phyloP scores from a whole-genome alignment of 2,113 vertebrate species.

The Pelvicachromis taeniatus region DNA sequence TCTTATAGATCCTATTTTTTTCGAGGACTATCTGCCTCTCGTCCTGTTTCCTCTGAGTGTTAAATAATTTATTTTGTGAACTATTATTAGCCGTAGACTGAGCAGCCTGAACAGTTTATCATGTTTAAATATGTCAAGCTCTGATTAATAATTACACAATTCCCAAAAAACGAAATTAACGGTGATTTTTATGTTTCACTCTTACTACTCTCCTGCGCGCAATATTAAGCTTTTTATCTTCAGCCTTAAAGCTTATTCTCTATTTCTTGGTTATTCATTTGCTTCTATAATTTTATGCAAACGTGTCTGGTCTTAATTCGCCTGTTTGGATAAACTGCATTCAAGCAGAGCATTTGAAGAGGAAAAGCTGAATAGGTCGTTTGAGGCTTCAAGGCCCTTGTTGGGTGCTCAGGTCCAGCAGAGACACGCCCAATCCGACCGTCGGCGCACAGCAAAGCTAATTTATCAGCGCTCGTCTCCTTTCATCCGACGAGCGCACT shows the following conservation, averaged over 20 bases:
- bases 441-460: constrained; percentile 45
- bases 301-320: constrained; percentile 14
- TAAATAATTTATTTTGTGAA: constrained; percentile 13
- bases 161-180: neutral
- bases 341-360: constrained; percentile 23
- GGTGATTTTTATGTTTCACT: neutral
- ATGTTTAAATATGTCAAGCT: neutral
- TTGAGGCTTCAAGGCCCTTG: constrained; percentile 51
- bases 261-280: neutral
- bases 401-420: constrained; percentile 47
- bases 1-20: neutral
- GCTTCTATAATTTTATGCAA: neutral
- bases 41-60: neutral
- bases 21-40: neutral
- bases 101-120: neutral
- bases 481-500: constrained; percentile 7
- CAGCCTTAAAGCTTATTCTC: neutral
- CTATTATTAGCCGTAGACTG: neutral
- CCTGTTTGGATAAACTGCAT: neutral
- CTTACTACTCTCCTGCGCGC: neutral
- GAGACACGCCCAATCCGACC: constrained; percentile 75
- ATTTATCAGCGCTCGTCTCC: constrained; percentile 45
- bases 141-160: neutral
- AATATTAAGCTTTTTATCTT: neutral
- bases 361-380: constrained; percentile 30